Base-by-base conservation (phyloP, 1,140 invertebrate genomes). In the Drosophila eugracilis region DNA sequence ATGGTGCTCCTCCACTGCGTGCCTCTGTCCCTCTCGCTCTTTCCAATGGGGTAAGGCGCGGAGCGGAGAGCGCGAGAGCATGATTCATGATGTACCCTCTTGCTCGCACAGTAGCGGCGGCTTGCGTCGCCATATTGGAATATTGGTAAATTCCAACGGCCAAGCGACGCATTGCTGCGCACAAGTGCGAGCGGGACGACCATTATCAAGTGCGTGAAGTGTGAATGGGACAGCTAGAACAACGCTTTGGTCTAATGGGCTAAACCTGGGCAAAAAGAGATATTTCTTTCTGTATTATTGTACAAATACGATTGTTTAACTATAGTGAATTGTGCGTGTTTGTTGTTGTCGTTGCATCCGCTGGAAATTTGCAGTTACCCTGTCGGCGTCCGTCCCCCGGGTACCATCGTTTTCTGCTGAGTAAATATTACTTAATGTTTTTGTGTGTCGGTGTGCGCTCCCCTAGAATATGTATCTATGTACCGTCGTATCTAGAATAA, bases 371-470 rank as follows among this genome's bases (percentile, higher is more conserved):
- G 47, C 62, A 17, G 6, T 19, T 41, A 57, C 71, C 71, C 39
- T n/a, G 6, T n/a, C 47, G 28, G 39, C 41, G 28, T 28, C 30
- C 36, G 5, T 5, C 26, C 26, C 41, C 39, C 44, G 42, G 45
- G 59, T 50, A 32, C 19, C 19, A 17, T 44, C 24, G 47, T 66
- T 55, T 48, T 74, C n/a, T 57, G 58, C 63, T 52, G 57, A 86
- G 78, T 81, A 85, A 85, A 85, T 85, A 85, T 85, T 85, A 85
- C 81, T 85, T 85, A 85, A 85, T 85, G 77, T 74, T 69, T 62
- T 78, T 58, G 75, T 83, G 79, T 70, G 75, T 83, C 70, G 50
- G 75, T 84, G 70, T 78, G 76, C 55, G 26, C 54, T 19, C 55
- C 59, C 62, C 63, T 66, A 75, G 80, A 86, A 88, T 88, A 86